These are phyloP conservation scores for Narcine bancroftii DNA, from an alignment of 2,113 vertebrate species.

Conservation along the genomic window DNA sequence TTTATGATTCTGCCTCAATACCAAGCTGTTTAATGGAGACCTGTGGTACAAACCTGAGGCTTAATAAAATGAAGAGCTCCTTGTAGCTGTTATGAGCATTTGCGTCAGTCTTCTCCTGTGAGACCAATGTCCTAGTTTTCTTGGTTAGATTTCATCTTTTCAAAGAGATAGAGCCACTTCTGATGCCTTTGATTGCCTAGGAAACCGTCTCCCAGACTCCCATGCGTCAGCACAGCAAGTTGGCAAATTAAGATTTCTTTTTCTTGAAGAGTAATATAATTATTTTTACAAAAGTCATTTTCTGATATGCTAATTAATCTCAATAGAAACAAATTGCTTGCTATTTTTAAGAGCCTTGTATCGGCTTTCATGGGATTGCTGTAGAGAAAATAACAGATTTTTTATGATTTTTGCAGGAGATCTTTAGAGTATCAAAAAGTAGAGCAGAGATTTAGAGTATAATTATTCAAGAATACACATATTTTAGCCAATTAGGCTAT, in stretches of 20 bases:
- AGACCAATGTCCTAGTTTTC: constrained; percentile 27
- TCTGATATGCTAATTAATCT: background rate
- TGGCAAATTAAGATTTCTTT: background rate
- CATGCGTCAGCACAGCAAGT: background rate
- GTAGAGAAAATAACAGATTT: background rate
- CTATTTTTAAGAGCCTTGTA: background rate
- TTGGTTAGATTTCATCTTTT: constrained; percentile 19
- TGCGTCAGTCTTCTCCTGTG: constrained; percentile 7
- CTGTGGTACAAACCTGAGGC: background rate
- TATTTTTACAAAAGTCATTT: background rate
- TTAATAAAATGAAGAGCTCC: background rate
- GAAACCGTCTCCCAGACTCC: constrained; percentile 22
- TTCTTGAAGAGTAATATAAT: background rate
- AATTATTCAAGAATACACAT: background rate
- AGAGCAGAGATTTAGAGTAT: background rate
- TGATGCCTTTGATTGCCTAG: constrained; percentile 20
- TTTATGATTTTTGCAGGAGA: background rate
- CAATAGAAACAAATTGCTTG: background rate
- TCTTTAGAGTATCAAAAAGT: background rate
- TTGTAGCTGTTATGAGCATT: background rate
- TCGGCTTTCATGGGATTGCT: background rate
- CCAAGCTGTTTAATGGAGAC: background rate
- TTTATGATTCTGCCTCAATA: background rate
- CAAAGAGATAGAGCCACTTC: background rate
- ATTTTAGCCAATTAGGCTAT: background rate